Evolutionary conservation across 2,888 invertebrate species (phyloP).

Genomic region (Lampropteryx suffumata): DNA sequence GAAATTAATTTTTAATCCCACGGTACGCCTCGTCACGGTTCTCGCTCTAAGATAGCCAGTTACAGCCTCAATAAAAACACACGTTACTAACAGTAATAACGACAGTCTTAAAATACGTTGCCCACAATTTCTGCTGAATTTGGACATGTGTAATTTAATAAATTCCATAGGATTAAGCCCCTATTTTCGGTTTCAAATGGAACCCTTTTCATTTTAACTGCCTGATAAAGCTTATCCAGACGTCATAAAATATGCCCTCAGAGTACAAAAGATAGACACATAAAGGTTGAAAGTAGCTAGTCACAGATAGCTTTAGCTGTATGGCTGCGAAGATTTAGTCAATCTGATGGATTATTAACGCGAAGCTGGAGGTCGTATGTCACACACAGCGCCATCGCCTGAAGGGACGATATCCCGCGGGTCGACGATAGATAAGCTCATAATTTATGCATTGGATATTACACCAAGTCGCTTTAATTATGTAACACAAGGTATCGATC

Average conservation of each 20-base stretch:
- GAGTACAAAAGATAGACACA: constrained; percentile 42
- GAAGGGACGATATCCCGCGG: constrained; percentile 43
- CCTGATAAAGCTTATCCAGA: constrained; percentile 51
- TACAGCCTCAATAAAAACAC: constrained; percentile 35
- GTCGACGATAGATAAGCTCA: constrained; percentile 58
- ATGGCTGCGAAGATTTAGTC: constrained; percentile 60
- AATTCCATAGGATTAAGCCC: constrained; percentile 35
- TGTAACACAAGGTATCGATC: constrained; percentile 28
- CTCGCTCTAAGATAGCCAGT: constrained; percentile 24
- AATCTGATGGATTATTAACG: constrained; percentile 69
- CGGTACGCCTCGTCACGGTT: constrained; percentile 40
- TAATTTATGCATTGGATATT: constrained; percentile 65
- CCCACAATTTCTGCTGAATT: constrained; percentile 27
- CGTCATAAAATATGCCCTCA: constrained; percentile 48
- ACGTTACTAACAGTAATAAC: constrained; percentile 35
- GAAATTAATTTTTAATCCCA: constrained; percentile 67
- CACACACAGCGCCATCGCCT: constrained; percentile 50
- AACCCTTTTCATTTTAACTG: constrained; percentile 50
- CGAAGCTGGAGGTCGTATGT: constrained; percentile 48
- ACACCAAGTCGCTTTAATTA: constrained; percentile 43
- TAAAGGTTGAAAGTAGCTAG: constrained; percentile 30
- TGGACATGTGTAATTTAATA: constrained; percentile 41
- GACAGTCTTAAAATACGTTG: constrained; percentile 25
- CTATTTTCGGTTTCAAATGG: constrained; percentile 42
- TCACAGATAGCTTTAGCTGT: constrained; percentile 39